Evolutionary conservation across 2,797 vertebrate genomes (phyloP).

Genomic region (Coregonus suidteri): DNA sequence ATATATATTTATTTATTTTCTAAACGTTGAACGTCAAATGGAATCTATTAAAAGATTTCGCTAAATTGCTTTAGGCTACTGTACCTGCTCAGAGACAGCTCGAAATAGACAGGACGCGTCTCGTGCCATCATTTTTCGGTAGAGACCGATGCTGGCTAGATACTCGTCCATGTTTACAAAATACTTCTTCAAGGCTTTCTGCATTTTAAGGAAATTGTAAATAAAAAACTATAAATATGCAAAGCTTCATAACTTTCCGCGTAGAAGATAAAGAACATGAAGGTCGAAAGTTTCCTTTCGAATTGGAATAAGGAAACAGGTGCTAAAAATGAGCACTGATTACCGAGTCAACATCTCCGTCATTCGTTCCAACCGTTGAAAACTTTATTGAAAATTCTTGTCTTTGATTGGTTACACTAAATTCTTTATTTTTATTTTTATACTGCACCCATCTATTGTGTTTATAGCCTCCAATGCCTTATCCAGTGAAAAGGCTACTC

Average conservation of each 20-base stretch:
- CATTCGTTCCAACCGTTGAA: not conserved
- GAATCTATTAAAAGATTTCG: not conserved
- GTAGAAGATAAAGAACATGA: constrained; percentile 25
- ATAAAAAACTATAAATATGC: constrained; percentile 37
- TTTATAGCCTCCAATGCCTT: too few relatives aligned
- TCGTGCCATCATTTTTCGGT: constrained; percentile 91
- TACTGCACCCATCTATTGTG: too few relatives aligned
- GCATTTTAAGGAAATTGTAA: constrained; percentile 74
- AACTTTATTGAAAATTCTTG: not conserved
- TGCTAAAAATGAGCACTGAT: constrained; percentile 51
- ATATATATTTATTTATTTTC: not conserved
- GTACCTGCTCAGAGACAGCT: constrained; percentile 92
- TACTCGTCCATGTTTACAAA: constrained; percentile 95
- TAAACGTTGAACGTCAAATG: not conserved
- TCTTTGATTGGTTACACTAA: not conserved
- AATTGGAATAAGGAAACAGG: constrained; percentile 25
- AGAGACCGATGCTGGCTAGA: constrained; percentile 87
- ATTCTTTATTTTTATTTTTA: too few relatives aligned
- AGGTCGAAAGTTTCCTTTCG: constrained; percentile 40
- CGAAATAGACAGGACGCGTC: constrained; percentile 94
- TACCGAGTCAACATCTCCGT: not conserved
- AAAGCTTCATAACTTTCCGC: constrained; percentile 39
- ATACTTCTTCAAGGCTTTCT: constrained; percentile 90
- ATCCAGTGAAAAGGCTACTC: too few relatives aligned
- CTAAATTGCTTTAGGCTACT: constrained; percentile 24